Conservation (phyloP, 1,140 invertebrate species). For the Ostrea denselamellosa region DNA sequence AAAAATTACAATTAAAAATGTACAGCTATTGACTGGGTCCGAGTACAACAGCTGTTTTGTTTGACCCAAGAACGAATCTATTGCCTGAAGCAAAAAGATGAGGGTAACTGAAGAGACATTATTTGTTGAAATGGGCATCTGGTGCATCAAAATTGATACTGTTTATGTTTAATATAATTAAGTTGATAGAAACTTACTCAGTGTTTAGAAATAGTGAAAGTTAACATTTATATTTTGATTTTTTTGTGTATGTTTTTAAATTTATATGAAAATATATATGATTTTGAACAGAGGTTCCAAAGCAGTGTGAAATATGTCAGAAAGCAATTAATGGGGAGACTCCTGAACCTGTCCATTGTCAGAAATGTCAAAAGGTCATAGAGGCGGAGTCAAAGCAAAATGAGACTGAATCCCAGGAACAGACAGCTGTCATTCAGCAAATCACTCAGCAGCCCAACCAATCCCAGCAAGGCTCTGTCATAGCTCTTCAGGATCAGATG, state of each 20-base stretch:
- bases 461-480: constrained; percentile 12
- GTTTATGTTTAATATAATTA: no score
- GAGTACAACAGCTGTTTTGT: no score
- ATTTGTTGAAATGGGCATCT: no score
- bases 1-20: no score
- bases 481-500: constrained; percentile 47
- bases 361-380: constrained; percentile 51
- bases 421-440: background rate
- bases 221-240: background rate
- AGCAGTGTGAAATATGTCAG: constrained; percentile 53
- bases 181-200: no score
- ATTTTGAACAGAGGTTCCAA: constrained; percentile 52
- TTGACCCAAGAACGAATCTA: no score
- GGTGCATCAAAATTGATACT: no score
- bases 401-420: constrained; percentile 28
- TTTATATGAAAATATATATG: background rate
- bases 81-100: no score
- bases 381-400: constrained; percentile 40
- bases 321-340: constrained; percentile 50
- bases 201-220: no score
- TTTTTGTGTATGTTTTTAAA: background rate
- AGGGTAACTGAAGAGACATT: no score
- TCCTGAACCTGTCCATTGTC: constrained; percentile 44
- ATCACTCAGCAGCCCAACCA: constrained; percentile 6
- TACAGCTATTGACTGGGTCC: no score